Evolutionary conservation across 2,797 vertebrate genomes (phyloP), one percentile per base, ranked within the genome.

Genomic region (Bradypodion pumilum): DNA sequence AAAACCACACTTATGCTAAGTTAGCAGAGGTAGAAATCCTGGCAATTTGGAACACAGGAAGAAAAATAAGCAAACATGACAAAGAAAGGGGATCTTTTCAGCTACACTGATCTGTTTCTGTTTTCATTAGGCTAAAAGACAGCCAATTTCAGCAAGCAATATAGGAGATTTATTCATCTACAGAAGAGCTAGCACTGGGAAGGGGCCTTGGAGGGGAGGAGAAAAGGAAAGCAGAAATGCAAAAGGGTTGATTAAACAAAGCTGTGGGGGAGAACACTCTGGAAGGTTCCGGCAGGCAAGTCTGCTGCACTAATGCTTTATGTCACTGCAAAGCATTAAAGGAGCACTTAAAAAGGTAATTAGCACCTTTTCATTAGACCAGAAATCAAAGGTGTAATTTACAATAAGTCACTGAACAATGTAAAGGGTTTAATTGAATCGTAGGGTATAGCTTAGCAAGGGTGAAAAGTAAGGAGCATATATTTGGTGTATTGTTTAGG

Each of bases 381-480:
- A 94, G 92, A 93, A 94, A 94, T 93, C 92, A 94, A 92, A 94
- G 90, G 87, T 92, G 88, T 91, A 94, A 94, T 94, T 94, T 91
- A 92, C 87, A 86, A 91, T 92, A 92, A 94, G 92, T 84, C 90
- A 89, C 86, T 69, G 90, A 94, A 92, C 91, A 94, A 92, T 91
- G 90, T 89, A 92, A 91, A 84, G 78, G 88, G 90, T 90, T 89
- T 94, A 90, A 94, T 91, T 92, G 89, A 93, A 90, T 93, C 86
- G 27, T 60, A 13, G 40, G 74, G 86, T 2, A 0, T 76, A 85
- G 86, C 44, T 78, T 84, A 89, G 84, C 42, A 35, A 40, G 85
- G 86, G 80, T 89, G 88, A 92, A 89, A 89, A 91, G 90, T 87
- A 85, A 75, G 90, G 72, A 88, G 72, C 80, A 79, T 60, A 2